These are phyloP conservation scores for Netelia melanura DNA, from an alignment of 2,888 invertebrate species.

Conservation along the genomic window DNA sequence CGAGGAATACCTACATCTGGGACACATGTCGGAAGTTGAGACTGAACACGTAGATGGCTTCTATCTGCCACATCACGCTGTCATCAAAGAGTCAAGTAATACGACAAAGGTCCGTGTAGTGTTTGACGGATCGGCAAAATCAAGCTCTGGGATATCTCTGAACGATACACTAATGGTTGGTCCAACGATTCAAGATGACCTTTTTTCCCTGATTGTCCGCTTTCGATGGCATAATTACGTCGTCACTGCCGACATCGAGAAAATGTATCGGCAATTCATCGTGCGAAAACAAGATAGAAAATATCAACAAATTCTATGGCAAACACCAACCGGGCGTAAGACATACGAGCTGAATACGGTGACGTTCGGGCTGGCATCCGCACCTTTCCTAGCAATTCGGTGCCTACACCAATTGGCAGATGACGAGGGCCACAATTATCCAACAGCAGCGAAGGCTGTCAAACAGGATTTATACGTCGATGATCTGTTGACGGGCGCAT, in stretches of 20 bases:
- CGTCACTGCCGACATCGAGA: conserved; percentile 58
- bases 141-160: conserved; percentile 56
- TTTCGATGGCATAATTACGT: conserved; percentile 50
- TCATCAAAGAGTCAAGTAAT: conserved; percentile 57
- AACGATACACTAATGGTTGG: conserved; percentile 69
- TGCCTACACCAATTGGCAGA: conserved; percentile 51
- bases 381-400: conserved; percentile 64
- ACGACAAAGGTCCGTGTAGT: conserved; percentile 72
- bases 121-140: conserved; percentile 71
- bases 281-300: conserved; percentile 40
- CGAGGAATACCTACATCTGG: conserved; percentile 46
- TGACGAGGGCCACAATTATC: conserved; percentile 53
- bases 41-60: conserved; percentile 6
- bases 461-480: conserved; percentile 46
- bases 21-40: conserved; percentile 23
- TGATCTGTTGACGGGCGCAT: conserved; percentile 30
- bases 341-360: conserved; percentile 55
- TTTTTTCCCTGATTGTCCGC: conserved; percentile 68
- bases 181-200: conserved; percentile 43
- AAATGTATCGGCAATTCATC: conserved; percentile 65
- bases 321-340: background rate
- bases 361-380: conserved; percentile 44
- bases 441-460: conserved; percentile 15
- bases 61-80: conserved; percentile 68
- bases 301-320: conserved; percentile 62